A percentile compares a stretch with the other conserved stretches of the same genome.
These are phyloP conservation scores for Strigamia transsilvanica DNA, from an alignment of 2,888 invertebrate genomes.

Conservation along the genomic window DNA sequence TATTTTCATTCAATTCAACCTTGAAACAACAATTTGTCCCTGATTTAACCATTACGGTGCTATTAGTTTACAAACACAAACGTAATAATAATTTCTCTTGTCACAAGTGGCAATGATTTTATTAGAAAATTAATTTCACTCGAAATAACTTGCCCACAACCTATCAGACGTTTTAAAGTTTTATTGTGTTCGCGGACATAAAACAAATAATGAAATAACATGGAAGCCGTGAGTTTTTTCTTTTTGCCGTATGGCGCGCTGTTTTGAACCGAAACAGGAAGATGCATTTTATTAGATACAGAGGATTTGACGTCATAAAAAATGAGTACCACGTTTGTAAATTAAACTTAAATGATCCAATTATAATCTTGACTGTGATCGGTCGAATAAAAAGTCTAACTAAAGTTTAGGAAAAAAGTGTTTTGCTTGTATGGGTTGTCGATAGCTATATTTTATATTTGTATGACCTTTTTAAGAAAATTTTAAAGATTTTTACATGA, in stretches of 20 bases:
- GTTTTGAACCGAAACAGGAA: background rate
- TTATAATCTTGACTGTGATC: background rate
- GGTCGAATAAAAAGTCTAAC: slow-evolving; percentile 6
- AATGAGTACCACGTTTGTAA: background rate
- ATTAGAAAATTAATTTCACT: too few relatives aligned
- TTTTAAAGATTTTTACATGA: background rate
- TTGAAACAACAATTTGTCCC: too few relatives aligned
- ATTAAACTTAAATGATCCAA: background rate
- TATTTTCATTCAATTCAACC: too few relatives aligned
- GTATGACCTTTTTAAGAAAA: slow-evolving; percentile 7
- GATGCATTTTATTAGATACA: slow-evolving; percentile 6
- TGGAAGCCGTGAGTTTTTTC: background rate
- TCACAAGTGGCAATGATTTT: too few relatives aligned
- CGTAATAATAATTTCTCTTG: too few relatives aligned
- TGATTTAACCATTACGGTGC: too few relatives aligned
- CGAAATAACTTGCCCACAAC: too few relatives aligned
- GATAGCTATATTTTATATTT: slow-evolving; percentile 29
- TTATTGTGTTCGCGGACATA: background rate
- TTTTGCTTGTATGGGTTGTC: slow-evolving; percentile 34
- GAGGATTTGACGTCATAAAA: background rate
- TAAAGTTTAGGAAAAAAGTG: slow-evolving; percentile 29
- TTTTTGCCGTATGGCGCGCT: background rate
- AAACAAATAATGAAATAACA: background rate
- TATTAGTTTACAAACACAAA: too few relatives aligned
- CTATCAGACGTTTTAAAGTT: too few relatives aligned